phyloP scores from a whole-genome alignment of 2,113 vertebrate genomes.

The Microcebus murinus region DNA sequence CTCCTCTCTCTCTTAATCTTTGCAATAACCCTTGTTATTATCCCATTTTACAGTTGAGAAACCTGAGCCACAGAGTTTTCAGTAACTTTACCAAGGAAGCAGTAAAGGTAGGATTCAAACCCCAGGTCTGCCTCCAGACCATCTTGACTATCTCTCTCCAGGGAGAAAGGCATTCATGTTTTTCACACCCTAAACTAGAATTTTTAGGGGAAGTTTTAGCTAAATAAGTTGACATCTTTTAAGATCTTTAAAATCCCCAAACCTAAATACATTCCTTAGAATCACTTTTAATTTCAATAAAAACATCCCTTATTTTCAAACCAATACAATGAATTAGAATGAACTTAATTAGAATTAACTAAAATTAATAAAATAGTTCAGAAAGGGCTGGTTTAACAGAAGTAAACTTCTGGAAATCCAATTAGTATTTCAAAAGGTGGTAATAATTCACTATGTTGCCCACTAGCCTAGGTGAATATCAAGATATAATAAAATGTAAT shows the following conservation, averaged over 20 bases:
- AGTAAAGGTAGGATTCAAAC: not conserved
- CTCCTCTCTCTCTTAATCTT: not conserved
- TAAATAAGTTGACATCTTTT: not conserved
- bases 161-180: not conserved
- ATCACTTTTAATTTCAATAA: not conserved
- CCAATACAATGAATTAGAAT: not conserved
- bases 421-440: not conserved
- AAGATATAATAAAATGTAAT: not conserved
- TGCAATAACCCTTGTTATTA: not conserved
- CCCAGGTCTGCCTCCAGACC: not conserved
- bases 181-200: not conserved
- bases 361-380: not conserved
- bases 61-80: not conserved
- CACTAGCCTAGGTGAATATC: not conserved
- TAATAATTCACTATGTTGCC: not conserved
- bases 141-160: not conserved
- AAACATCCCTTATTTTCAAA: not conserved
- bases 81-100: not conserved
- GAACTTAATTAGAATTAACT: not conserved
- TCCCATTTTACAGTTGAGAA: not conserved
- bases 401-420: conserved; percentile 17
- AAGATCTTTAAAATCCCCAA: conserved; percentile 23
- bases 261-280: not conserved
- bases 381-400: not conserved
- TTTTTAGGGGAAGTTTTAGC: not conserved